A percentile compares a stretch with the other conserved stretches of the same genome.
These are phyloP conservation scores for Tachina grossa DNA, from an alignment of 2,888 invertebrate genomes.

Conservation along the genomic window DNA sequence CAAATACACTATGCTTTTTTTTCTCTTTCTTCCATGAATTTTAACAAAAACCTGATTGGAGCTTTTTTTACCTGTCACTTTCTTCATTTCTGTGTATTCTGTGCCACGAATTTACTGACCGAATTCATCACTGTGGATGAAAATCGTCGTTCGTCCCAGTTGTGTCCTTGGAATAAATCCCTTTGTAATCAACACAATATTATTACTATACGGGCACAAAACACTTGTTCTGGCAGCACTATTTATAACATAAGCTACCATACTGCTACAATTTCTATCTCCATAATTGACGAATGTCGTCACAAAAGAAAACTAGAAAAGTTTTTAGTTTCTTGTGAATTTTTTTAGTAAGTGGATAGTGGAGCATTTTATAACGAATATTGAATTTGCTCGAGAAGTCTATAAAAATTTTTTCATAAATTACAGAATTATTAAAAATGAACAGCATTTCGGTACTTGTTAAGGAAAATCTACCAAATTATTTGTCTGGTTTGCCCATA, in stretches of 20 bases:
- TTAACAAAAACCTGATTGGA: too few relatives aligned
- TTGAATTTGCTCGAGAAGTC: background rate
- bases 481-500: slow-evolving; percentile 91
- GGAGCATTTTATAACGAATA: background rate
- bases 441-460: slow-evolving; percentile 90
- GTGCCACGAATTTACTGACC: too few relatives aligned
- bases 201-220: background rate
- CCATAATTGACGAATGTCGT: slow-evolving; percentile 44
- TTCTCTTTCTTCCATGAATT: too few relatives aligned
- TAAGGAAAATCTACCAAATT: slow-evolving; percentile 91
- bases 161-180: background rate
- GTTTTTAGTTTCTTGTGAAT: slow-evolving; percentile 47
- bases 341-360: slow-evolving; percentile 47
- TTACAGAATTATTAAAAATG: slow-evolving; percentile 84
- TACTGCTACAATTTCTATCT: background rate
- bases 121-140: too few relatives aligned
- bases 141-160: too few relatives aligned
- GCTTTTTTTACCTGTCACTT: too few relatives aligned
- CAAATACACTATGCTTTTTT: too few relatives aligned
- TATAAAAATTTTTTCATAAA: slow-evolving; percentile 1
- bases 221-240: background rate
- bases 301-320: slow-evolving; percentile 23
- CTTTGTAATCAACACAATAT: background rate
- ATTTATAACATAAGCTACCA: background rate
- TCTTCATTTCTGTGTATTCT: too few relatives aligned